A percentile compares a stretch with the other conserved stretches of the same genome.
phyloP scores from a whole-genome alignment of 2,888 invertebrate species.

The Himalopsyche anomala region DNA sequence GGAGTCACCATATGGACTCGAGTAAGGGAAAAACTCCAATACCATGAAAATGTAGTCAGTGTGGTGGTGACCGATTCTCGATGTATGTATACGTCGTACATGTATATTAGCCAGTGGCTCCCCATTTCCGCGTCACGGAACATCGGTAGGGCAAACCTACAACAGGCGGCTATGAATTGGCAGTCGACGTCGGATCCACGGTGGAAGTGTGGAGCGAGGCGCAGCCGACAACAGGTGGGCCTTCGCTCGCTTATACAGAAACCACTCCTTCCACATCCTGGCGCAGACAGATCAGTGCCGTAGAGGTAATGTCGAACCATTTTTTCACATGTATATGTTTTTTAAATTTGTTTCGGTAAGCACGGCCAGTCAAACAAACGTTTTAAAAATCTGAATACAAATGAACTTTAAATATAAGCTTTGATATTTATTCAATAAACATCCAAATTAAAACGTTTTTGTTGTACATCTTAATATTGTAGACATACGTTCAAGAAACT shows the following conservation, averaged over 20 bases:
- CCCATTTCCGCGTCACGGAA: slow-evolving; percentile 37
- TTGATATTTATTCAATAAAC: too few species aligned
- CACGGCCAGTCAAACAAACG: too few species aligned
- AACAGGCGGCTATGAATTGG: slow-evolving; percentile 38
- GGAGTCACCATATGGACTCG: not conserved
- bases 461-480: too few species aligned
- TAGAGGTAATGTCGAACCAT: not conserved
- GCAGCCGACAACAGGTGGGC: slow-evolving; percentile 46
- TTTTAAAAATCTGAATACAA: too few species aligned
- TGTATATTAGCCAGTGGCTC: slow-evolving; percentile 23
- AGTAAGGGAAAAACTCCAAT: not conserved
- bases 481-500: too few species aligned
- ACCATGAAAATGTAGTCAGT: not conserved
- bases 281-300: slow-evolving; percentile 1
- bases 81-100: not conserved
- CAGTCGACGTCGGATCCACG: slow-evolving; percentile 33
- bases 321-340: too few species aligned
- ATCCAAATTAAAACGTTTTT: too few species aligned
- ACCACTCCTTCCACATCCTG: slow-evolving; percentile 33
- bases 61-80: not conserved
- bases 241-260: slow-evolving; percentile 19
- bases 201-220: slow-evolving; percentile 41
- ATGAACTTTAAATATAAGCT: too few species aligned
- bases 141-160: not conserved
- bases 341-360: too few species aligned